Conservation (phyloP, 2,888 invertebrate genomes). For the Protonemura montana region DNA sequence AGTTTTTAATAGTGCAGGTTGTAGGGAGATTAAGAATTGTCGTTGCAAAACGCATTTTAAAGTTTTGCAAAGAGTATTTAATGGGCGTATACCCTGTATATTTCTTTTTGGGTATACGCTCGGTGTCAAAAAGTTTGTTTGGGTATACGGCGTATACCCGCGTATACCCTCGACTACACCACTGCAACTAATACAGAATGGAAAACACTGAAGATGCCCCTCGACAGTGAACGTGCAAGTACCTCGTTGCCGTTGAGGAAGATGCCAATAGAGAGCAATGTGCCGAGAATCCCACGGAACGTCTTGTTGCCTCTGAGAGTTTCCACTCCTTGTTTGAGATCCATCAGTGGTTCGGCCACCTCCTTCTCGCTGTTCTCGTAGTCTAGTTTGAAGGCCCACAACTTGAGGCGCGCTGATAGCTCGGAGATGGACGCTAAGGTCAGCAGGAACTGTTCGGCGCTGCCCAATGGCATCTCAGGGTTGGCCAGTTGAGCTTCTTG, state of each 20-base stretch:
- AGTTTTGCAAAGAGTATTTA: no score
- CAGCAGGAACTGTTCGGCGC: conserved; percentile 98
- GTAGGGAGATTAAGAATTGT: no score
- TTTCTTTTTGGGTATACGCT: no score
- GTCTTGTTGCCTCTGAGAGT: conserved; percentile 90
- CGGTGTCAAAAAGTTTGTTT: no score
- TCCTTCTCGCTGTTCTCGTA: conserved; percentile 97
- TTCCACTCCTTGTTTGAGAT: conserved; percentile 96
- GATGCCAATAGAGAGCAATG: conserved; percentile 93
- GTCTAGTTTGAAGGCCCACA: conserved; percentile 99
- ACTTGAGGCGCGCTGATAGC: conserved; percentile 87
- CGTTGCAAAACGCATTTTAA: no score
- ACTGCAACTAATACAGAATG: no score
- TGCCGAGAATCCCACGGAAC: conserved; percentile 93
- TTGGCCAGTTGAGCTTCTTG: conserved; percentile 93
- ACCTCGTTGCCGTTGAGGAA: conserved; percentile 88
- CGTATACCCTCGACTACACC: no score
- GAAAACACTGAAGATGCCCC: no score
- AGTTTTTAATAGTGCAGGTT: no score
- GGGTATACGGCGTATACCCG: no score
- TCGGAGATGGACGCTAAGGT: conserved; percentile 96
- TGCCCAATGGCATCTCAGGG: conserved; percentile 90
- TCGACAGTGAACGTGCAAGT: no score
- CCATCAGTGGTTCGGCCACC: conserved; percentile 98
- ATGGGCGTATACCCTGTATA: no score